A percentile compares a stretch with the other conserved stretches of the same genome.
Evolutionary conservation across 2,113 vertebrate genomes (phyloP).

Genomic region (Channa argus): DNA sequence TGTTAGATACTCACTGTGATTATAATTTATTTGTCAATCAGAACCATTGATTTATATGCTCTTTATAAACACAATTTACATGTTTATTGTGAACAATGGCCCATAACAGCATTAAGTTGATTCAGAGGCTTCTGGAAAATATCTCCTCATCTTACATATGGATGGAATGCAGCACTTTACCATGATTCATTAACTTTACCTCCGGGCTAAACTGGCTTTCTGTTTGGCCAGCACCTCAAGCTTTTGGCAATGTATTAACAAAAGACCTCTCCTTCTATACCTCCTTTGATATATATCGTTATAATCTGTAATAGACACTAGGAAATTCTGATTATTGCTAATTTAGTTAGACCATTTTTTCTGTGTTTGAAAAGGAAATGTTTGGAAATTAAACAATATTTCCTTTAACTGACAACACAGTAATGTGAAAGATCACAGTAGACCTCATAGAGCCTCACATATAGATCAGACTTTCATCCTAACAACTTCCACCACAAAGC

Average conservation of each 20-base stretch:
- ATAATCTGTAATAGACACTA: neutral
- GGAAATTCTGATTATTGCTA: neutral
- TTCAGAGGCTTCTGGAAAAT: conserved; percentile 89
- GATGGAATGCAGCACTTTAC: conserved; percentile 87
- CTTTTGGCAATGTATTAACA: conserved; percentile 63
- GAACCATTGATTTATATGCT: conserved; percentile 72
- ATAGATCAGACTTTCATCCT: conserved; percentile 26
- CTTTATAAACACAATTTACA: conserved; percentile 87
- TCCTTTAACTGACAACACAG: neutral
- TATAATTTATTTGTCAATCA: conserved; percentile 68
- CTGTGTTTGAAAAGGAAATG: neutral
- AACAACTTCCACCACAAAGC: conserved; percentile 38
- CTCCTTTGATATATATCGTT: neutral
- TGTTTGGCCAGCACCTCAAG: conserved; percentile 84
- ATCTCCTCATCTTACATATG: conserved; percentile 88
- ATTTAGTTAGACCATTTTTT: neutral
- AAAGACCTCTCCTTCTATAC: conserved; percentile 7
- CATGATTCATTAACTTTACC: conserved; percentile 90
- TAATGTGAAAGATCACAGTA: neutral
- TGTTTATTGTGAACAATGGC: conserved; percentile 93
- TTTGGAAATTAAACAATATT: neutral
- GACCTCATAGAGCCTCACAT: conserved; percentile 12
- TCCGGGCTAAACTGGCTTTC: conserved; percentile 86
- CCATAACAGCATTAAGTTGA: conserved; percentile 90
- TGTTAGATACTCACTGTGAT: conserved; percentile 24